Conservation (phyloP, 2,797 vertebrate species). For the Triplophysa yarkandensis region DNA sequence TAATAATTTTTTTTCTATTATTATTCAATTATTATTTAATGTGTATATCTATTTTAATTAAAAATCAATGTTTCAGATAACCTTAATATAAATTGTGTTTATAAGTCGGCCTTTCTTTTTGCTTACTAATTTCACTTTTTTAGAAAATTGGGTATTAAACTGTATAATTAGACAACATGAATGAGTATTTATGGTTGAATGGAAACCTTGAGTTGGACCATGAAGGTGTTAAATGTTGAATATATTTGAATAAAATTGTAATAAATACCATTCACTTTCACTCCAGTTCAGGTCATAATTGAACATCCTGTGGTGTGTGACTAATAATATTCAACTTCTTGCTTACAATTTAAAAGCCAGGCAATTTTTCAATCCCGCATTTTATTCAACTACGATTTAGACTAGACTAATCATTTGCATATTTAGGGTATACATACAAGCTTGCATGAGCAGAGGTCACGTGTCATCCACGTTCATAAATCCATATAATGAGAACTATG, state of each 20-base stretch:
- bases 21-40: too few relatives aligned
- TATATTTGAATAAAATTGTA: not conserved
- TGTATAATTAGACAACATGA: not conserved
- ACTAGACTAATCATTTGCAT: not conserved
- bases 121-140: not conserved
- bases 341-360: not conserved
- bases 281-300: not conserved
- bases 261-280: not conserved
- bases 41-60: too few relatives aligned
- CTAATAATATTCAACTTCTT: not conserved
- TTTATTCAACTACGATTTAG: not conserved
- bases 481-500: conserved; percentile 38
- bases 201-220: not conserved
- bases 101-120: not conserved
- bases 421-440: conserved; percentile 5
- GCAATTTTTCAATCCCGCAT: not conserved
- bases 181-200: not conserved
- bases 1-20: too few relatives aligned
- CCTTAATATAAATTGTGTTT: not conserved
- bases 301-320: not conserved
- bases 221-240: not conserved
- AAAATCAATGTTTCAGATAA: too few relatives aligned
- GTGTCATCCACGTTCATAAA: conserved; percentile 45
- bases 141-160: not conserved
- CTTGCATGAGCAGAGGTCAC: conserved; percentile 18